Base-by-base conservation (phyloP, 2,888 invertebrate species). In the Geotrupes spiniger region DNA sequence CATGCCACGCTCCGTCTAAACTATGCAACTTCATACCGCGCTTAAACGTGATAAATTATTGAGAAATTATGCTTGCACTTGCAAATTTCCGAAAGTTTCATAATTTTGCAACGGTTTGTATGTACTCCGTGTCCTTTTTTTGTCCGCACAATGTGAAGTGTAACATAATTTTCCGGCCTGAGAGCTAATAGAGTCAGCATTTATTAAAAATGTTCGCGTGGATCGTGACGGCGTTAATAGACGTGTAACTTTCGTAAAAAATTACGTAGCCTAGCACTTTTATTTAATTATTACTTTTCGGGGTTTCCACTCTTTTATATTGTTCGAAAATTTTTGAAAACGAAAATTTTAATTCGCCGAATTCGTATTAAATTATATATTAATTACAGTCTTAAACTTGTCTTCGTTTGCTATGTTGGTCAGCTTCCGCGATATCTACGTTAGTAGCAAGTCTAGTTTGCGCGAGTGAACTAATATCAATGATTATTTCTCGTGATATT, bases 31-130 rank as follows among this genome's bases (percentile, higher is more conserved):
- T 33, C 33, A 14, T 10, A 33, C 15, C 14, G 15, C 15, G 12
- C 33, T 33, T 33, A 33, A 33, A 12, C 33, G 33, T 15, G 33
- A 33, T 33, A 15, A 33, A 33, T 33, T 33, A 33, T 14, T 12
- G 2, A 12, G 9, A 33, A n/a, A 33, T 33, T 33, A 33, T 33
- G 33, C 33, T 33, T 33, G 14, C 14, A 14, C 14, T 33, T 33
- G 33, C 33, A 33, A 33, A 33, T 33, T 33, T 15, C 9, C 14
- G 12, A 33, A 33, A 33, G 8, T 33, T 33, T 33, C 10, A 33
- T 33, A 33, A 33, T 15, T 12, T 33, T 33, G 10, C 14, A 15
- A 15, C 33, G 9, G 10, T 12, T 33, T 14, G 11, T 33, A 21
- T 21, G 6, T n/a, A n/a, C n/a, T n/a, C 11, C 33, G 33, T 33